phyloP scores from a whole-genome alignment of 2,113 vertebrate genomes.

The Phalacrocorax aristotelis region DNA sequence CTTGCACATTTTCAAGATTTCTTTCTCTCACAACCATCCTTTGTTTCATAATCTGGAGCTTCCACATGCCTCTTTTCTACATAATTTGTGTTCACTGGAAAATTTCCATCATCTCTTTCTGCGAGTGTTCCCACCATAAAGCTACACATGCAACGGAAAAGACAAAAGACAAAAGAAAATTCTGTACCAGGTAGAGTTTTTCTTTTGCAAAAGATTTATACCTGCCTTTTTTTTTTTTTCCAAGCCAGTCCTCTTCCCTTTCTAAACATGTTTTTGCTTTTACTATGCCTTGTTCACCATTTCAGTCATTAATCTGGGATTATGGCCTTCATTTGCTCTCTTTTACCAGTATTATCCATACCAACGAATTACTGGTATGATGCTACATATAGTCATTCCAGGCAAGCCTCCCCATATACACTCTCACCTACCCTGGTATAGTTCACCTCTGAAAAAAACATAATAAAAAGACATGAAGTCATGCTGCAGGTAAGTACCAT shows the following conservation, averaged over 20 bases:
- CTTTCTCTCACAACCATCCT: neutral
- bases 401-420: neutral
- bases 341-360: neutral
- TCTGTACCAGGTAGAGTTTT: neutral
- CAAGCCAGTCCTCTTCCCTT: neutral
- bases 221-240: neutral
- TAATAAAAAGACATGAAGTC: neutral
- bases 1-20: neutral
- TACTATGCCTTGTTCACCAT: neutral
- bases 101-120: neutral
- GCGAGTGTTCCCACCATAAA: neutral
- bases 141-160: neutral
- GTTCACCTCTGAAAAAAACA: neutral
- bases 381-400: neutral
- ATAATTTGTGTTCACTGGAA: neutral
- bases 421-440: neutral
- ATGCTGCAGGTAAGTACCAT: neutral
- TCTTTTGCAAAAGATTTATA: neutral
- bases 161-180: neutral
- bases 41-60: neutral
- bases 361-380: neutral
- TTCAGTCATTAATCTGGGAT: neutral
- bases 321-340: neutral
- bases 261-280: neutral
- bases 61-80: neutral